phyloP scores from a whole-genome alignment of 1,140 invertebrate species.

The Harlomillsia oculata region DNA sequence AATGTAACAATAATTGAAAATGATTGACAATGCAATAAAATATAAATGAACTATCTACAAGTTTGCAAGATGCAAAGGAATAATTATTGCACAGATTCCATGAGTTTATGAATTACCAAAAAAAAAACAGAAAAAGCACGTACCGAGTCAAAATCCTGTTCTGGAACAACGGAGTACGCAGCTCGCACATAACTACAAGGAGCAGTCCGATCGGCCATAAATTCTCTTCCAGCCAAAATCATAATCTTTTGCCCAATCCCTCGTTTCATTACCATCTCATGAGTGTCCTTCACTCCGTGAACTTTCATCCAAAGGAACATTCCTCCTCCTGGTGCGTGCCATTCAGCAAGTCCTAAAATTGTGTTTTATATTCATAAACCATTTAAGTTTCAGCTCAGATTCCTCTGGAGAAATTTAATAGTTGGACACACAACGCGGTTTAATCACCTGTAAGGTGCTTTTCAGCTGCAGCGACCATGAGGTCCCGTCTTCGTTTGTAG shows the following conservation, averaged over 20 bases:
- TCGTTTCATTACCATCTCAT: conserved; percentile 58
- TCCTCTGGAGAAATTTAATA: too few relatives aligned
- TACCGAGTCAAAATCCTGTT: conserved; percentile 55
- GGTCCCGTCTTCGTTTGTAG: conserved; percentile 55
- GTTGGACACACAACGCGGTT: too few relatives aligned
- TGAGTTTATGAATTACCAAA: not conserved
- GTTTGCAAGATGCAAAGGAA: not conserved
- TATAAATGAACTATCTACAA: too few relatives aligned
- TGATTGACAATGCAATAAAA: too few relatives aligned
- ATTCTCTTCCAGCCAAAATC: conserved; percentile 59
- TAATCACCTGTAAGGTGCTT: conserved; percentile 54
- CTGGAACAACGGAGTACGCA: conserved; percentile 54
- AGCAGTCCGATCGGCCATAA: conserved; percentile 49
- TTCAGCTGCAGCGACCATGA: conserved; percentile 50
- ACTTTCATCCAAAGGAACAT: conserved; percentile 71
- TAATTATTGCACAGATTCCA: not conserved
- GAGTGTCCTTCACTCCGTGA: conserved; percentile 55
- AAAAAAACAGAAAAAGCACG: conserved; percentile 1
- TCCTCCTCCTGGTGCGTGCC: conserved; percentile 55
- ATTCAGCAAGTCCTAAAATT: conserved; percentile 52
- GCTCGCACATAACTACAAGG: conserved; percentile 56
- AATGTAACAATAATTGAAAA: too few relatives aligned
- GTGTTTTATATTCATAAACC: too few relatives aligned
- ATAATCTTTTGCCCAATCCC: conserved; percentile 51
- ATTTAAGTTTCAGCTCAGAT: not conserved